Evolutionary conservation across 2,888 invertebrate genomes (phyloP).

Genomic region (Eudasyphora cyanicolor): DNA sequence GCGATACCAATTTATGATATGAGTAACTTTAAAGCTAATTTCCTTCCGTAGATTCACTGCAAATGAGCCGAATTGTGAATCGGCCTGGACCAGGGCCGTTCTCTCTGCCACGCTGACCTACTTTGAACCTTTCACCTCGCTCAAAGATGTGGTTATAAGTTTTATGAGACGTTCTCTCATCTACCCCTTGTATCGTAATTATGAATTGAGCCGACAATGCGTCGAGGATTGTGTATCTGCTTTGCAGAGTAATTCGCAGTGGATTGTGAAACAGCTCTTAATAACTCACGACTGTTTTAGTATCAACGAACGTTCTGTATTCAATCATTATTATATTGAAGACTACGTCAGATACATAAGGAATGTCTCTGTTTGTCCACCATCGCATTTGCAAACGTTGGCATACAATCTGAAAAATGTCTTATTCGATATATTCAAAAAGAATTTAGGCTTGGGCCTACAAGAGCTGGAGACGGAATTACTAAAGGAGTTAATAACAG

Average conservation of each 20-base stretch:
- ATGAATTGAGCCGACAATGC: slow-evolving; percentile 75
- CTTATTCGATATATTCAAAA: slow-evolving; percentile 72
- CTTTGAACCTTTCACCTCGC: slow-evolving; percentile 75
- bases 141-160: slow-evolving; percentile 74
- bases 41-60: slow-evolving; percentile 70
- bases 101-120: slow-evolving; percentile 76
- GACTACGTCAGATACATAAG: slow-evolving; percentile 76
- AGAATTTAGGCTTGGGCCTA: slow-evolving; percentile 74
- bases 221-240: slow-evolving; percentile 76
- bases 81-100: slow-evolving; percentile 77
- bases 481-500: slow-evolving; percentile 75
- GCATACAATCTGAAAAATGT: slow-evolving; percentile 76
- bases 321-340: slow-evolving; percentile 74
- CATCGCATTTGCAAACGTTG: slow-evolving; percentile 72
- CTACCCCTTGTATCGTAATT: slow-evolving; percentile 78
- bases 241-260: slow-evolving; percentile 70
- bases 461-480: slow-evolving; percentile 76
- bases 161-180: slow-evolving; percentile 76
- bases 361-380: slow-evolving; percentile 68
- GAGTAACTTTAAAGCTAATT: neutral
- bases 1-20: neutral
- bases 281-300: slow-evolving; percentile 72
- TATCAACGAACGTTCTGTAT: slow-evolving; percentile 71
- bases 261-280: slow-evolving; percentile 77
- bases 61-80: slow-evolving; percentile 77